Evolutionary conservation across 2,113 vertebrate genomes (phyloP), one percentile per base, ranked within the genome.

Genomic region (Alexandromys fortis): DNA sequence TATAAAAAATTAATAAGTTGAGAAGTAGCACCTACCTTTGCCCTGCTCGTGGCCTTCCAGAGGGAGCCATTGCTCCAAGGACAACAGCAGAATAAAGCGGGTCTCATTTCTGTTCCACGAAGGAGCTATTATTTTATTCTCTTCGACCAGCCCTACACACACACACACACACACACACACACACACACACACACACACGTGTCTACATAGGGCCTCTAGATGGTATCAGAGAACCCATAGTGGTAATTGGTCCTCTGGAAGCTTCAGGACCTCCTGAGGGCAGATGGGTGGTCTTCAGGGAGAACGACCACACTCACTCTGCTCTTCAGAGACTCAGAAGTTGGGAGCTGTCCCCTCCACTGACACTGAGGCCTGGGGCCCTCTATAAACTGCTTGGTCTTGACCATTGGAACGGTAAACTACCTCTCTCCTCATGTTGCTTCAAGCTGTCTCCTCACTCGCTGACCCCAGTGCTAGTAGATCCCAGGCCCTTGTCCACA

Each of bases 71-170:
- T 93, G 94, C 94, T 94, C 95, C 91, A 97, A 97, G 98, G 95
- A 94, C 87, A 97, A 96, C 98, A 97, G 92, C 96, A 91, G 88
- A 94, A 91, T 24, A 92, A 94, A 94, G 96, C 92, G 1, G 92
- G 96, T 95, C 97, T 98, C 98, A 89, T 96, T 98, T 98, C 98
- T 98, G 97, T 98, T 97, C 98, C 89, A 77, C 45, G 45, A 73
- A 96, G 90, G 63, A 94, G 76, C 89, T 96, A 9, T 72, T 92
- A 52, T 16, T 95, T 75, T 90, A 61, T 16, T 95, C 96, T 98
- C 94, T 97, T 68, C 68, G 55, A 79, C 95, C 28, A 55, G 49
- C 49, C 12, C 49, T 49, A 49, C 49, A 49, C 49, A 49, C 49
- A 49, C 49, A 49, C 49, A 73, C 30, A 11, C 42, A 42, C 42